Conservation (phyloP, 2,888 invertebrate species). For the Protonemura montana region DNA sequence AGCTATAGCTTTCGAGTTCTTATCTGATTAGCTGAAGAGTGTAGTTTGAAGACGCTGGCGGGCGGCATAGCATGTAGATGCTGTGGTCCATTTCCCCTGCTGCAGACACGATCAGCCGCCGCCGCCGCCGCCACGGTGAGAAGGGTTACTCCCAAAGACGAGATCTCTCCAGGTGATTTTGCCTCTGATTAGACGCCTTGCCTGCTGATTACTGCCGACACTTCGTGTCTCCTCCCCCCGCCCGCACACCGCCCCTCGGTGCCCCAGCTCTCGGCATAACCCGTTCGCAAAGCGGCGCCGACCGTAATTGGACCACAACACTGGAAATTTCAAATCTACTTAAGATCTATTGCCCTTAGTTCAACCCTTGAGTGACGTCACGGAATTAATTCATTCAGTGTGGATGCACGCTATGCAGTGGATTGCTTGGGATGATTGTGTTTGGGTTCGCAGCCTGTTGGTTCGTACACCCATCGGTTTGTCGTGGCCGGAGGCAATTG, state of each 20-base stretch:
- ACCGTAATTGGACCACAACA: conserved; percentile 15
- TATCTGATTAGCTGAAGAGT: neutral
- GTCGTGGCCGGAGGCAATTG: neutral
- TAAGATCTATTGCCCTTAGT: conserved; percentile 29
- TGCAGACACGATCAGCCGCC: neutral
- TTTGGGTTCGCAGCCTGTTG: neutral
- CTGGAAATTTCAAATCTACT: conserved; percentile 17
- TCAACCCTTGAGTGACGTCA: neutral
- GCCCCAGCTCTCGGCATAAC: neutral
- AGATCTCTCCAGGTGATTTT: conserved; percentile 8
- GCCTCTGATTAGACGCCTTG: conserved; percentile 18
- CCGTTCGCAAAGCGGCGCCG: conserved; percentile 2
- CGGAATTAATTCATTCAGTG: conserved; percentile 16
- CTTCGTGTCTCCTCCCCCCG: conserved; percentile 13
- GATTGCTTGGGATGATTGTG: neutral
- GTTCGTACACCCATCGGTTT: neutral
- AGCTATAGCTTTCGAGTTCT: neutral
- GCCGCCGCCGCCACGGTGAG: neutral
- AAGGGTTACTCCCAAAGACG: neutral
- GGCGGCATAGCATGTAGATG: neutral
- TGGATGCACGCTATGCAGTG: neutral
- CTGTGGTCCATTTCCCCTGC: neutral
- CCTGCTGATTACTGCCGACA: conserved; percentile 14
- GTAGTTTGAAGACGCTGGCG: neutral
- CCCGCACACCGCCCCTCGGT: too few species aligned